phyloP scores from a whole-genome alignment of 2,888 invertebrate genomes.

The Embidobia sp. region DNA sequence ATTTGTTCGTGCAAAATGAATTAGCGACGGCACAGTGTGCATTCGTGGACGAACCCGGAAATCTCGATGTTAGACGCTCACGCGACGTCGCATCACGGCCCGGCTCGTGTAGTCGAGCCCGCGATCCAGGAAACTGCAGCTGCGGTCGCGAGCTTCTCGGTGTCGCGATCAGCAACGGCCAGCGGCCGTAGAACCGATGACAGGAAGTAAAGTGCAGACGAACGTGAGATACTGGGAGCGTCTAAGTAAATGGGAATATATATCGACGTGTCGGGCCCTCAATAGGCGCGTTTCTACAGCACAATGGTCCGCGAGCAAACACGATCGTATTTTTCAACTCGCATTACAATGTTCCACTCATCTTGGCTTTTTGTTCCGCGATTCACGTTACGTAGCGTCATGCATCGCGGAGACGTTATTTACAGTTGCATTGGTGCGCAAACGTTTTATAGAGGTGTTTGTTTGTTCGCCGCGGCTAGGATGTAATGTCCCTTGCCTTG shows the following conservation, averaged over 20 bases:
- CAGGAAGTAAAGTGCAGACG: conserved; percentile 67
- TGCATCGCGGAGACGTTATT: conserved; percentile 17
- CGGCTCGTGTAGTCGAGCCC: conserved; percentile 66
- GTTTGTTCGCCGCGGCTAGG: conserved; percentile 17
- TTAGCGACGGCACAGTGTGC: conserved; percentile 43
- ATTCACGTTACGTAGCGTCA: conserved; percentile 20
- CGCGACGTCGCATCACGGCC: conserved; percentile 71
- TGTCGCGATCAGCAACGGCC: conserved; percentile 28
- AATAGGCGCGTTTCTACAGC: conserved; percentile 52
- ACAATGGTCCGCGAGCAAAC: conserved; percentile 51
- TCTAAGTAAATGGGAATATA: conserved; percentile 54
- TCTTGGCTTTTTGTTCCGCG: conserved; percentile 39
- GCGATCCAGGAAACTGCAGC: conserved; percentile 69
- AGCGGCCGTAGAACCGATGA: conserved; percentile 46
- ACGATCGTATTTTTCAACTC: conserved; percentile 46
- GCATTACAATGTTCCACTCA: conserved; percentile 54
- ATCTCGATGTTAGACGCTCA: conserved; percentile 68
- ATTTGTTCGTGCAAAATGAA: conserved; percentile 53
- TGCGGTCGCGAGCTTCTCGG: conserved; percentile 15
- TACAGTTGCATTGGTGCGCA: conserved; percentile 32
- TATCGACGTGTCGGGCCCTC: conserved; percentile 50
- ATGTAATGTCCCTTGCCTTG: conserved; percentile 6
- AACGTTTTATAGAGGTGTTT: conserved; percentile 30
- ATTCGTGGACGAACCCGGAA: conserved; percentile 74
- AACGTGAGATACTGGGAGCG: conserved; percentile 60